These are phyloP conservation scores for Drosophila equinoxialis DNA, from an alignment of 1,140 invertebrate species.

Conservation along the genomic window DNA sequence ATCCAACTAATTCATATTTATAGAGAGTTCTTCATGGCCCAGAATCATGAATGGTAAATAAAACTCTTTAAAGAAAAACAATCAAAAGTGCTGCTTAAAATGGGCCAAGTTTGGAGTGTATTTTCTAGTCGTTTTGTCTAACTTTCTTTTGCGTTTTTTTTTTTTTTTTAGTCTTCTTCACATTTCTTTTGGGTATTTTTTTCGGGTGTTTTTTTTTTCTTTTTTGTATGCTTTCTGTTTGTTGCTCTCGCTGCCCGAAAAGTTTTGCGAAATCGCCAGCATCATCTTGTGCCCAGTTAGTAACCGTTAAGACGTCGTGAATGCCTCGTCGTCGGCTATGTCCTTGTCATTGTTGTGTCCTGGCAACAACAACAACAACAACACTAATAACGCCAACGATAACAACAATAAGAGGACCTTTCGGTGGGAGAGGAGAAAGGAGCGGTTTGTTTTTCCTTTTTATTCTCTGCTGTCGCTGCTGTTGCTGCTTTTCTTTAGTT, in stretches of 20 bases:
- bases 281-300: slow-evolving; percentile 70
- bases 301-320: slow-evolving; percentile 81
- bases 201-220: neutral
- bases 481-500: slow-evolving; percentile 28
- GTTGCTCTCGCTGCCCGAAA: slow-evolving; percentile 18
- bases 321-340: slow-evolving; percentile 61
- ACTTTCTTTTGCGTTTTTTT: neutral
- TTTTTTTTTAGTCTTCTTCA: neutral
- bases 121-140: slow-evolving; percentile 9
- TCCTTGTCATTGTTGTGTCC: slow-evolving; percentile 22
- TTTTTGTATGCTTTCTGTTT: slow-evolving; percentile 17
- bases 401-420: neutral
- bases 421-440: neutral
- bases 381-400: neutral
- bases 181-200: slow-evolving; percentile 8
- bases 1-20: too few relatives aligned
- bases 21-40: too few relatives aligned
- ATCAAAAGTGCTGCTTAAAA: too few relatives aligned
- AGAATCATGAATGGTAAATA: too few relatives aligned
- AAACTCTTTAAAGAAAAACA: too few relatives aligned
- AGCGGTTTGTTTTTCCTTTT: neutral
- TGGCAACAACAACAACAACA: neutral
- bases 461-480: too few relatives aligned
- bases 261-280: slow-evolving; percentile 51
- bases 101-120: neutral